Evolutionary conservation across 2,888 invertebrate genomes (phyloP).

Genomic region (Stenolophus ochropezus): DNA sequence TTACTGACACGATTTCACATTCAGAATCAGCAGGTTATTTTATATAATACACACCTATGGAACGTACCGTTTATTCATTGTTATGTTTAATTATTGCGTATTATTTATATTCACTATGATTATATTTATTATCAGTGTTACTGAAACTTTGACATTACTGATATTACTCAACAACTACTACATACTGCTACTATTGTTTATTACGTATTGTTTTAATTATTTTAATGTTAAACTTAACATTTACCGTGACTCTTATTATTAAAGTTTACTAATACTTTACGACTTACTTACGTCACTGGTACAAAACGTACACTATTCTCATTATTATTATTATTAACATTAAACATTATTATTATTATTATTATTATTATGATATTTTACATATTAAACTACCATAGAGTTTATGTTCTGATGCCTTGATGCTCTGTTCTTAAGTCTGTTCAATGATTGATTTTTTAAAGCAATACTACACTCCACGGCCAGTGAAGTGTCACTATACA

Average conservation of each 20-base stretch:
- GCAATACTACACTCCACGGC: conserved; percentile 57
- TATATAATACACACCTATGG: conserved; percentile 59
- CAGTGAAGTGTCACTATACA: conserved; percentile 57
- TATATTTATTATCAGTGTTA: conserved; percentile 59
- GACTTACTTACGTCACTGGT: conserved; percentile 33
- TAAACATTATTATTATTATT: conserved; percentile 49
- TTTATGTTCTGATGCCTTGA: conserved; percentile 58
- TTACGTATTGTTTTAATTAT: conserved; percentile 26
- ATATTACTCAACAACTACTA: conserved; percentile 40
- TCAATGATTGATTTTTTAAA: conserved; percentile 52
- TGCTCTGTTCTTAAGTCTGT: conserved; percentile 57
- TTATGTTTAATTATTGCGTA: conserved; percentile 57
- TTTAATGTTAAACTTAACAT: conserved; percentile 21
- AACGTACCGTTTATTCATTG: conserved; percentile 58
- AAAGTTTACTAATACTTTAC: conserved; percentile 38
- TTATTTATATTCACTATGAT: conserved; percentile 60
- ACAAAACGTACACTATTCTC: conserved; percentile 39
- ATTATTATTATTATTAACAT: conserved; percentile 37
- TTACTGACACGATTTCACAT: conserved; percentile 63
- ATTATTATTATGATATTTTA: conserved; percentile 54
- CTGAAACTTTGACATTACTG: conserved; percentile 34
- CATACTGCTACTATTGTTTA: conserved; percentile 28
- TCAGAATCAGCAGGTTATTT: conserved; percentile 59
- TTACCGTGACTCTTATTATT: conserved; percentile 50
- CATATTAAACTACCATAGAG: conserved; percentile 53